Evolutionary conservation across 2,797 vertebrate genomes (phyloP), one percentile per base, ranked within the genome.

Genomic region (Melanotaenia nigrans): DNA sequence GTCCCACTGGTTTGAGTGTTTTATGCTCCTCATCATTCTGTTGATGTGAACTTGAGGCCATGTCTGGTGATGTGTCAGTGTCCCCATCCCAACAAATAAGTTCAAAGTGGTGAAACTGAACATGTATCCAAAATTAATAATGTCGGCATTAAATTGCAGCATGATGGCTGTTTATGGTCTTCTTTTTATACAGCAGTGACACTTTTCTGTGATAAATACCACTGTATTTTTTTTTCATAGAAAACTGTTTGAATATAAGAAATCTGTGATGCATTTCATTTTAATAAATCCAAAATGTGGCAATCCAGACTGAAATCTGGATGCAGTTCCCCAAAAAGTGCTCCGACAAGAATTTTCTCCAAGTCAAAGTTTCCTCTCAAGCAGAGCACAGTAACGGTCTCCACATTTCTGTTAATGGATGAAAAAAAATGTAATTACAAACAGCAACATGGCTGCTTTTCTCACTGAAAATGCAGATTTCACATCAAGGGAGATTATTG

Each of bases 381-480:
- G 73, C 64, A 38, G 64, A 61, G 75, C 75, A 61, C 61, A 68
- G 65, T 22, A 13, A 54, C 30, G 30, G 53, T 58, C 56, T 65
- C 70, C 67, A 30, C 54, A 6, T 87, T 88, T 88, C 61, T 81
- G 77, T 78, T 77, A 71, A 71, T 82, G 54, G 61, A 87, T 72
- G 80, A 74, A 84, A 69, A 81, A 30, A 33, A 60, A 36, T 84
- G 78, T 88, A 81, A 85, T 84, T 87, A 75, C 83, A 82, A 86
- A 84, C 75, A 81, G 88, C 72, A 89, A 87, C 72, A 13, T 16
- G 59, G 63, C 75, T 62, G 67, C 73, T 85, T 85, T 65, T 71
- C 60, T 67, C 57, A 18, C 64, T 75, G 56, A 73, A 87, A 66
- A 45, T 53, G 72, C 70, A 70, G 65, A 67, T 79, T 76, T 75